Conservation (phyloP, 2,113 vertebrate genomes). For the Engraulis encrasicolus region DNA sequence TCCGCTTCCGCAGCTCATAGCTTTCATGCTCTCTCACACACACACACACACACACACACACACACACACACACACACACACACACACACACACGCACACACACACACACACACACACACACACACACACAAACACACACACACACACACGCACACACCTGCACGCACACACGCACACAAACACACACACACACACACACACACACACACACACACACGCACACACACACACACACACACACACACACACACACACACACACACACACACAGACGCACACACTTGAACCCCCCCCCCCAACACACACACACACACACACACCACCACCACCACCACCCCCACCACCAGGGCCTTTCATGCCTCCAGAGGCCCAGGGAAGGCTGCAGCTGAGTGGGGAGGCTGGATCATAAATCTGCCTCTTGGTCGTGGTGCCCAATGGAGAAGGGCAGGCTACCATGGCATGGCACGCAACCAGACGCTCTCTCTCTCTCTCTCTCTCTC, state of each 20-base stretch:
- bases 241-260: not conserved
- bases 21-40: conserved; percentile 48
- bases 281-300: not conserved
- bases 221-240: not conserved
- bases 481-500: no score
- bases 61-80: not conserved
- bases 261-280: not conserved
- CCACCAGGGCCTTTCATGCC: not conserved
- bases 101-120: not conserved
- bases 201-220: not conserved
- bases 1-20: conserved; percentile 51
- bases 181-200: not conserved
- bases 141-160: not conserved
- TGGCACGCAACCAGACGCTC: not conserved
- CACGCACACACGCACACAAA: not conserved
- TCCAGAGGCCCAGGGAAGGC: not conserved
- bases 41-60: not conserved
- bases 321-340: not conserved
- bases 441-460: not conserved
- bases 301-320: not conserved
- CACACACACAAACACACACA: not conserved
- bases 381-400: conserved; percentile 35
- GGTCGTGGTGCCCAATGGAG: not conserved
- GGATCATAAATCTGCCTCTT: conserved; percentile 9
- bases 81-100: not conserved